Percentiles rank a stretch among this genome's conserved stretches.
Evolutionary conservation across 2,888 invertebrate species (phyloP).

Genomic region (Andrena praecox): DNA sequence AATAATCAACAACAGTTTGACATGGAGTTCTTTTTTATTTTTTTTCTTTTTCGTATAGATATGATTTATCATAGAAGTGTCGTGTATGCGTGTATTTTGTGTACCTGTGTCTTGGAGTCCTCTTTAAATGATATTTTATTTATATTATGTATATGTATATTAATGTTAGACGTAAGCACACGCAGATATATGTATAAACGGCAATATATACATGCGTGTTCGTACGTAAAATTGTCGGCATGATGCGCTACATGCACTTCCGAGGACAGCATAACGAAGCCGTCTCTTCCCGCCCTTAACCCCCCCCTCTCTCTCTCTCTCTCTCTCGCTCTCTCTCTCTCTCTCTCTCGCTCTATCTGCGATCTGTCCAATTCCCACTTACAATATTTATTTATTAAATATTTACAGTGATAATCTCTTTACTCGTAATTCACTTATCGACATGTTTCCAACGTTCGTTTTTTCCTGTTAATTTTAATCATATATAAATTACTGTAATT

Average conservation of each 20-base stretch:
- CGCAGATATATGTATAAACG: slow-evolving; percentile 74
- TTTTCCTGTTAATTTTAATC: slow-evolving; percentile 56
- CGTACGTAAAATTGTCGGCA: slow-evolving; percentile 50
- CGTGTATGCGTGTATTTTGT: slow-evolving; percentile 76
- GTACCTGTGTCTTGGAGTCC: slow-evolving; percentile 73
- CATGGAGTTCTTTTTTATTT: slow-evolving; percentile 78
- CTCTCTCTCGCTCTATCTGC: slow-evolving; percentile 1
- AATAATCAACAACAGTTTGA: slow-evolving; percentile 69
- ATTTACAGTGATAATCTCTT: slow-evolving; percentile 73
- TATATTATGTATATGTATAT: slow-evolving; percentile 78
- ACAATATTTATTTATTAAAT: slow-evolving; percentile 65
- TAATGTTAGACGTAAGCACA: slow-evolving; percentile 65
- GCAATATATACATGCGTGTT: slow-evolving; percentile 73
- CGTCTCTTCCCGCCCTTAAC: slow-evolving; percentile 6
- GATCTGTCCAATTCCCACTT: slow-evolving; percentile 53
- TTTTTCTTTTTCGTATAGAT: slow-evolving; percentile 74
- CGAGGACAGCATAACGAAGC: slow-evolving; percentile 32
- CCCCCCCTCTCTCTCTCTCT: too few species aligned
- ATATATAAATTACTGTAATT: slow-evolving; percentile 73
- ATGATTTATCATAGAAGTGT: slow-evolving; percentile 80
- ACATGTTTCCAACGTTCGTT: slow-evolving; percentile 73
- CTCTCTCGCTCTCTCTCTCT: too few species aligned
- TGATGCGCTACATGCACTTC: slow-evolving; percentile 45
- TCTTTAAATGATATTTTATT: slow-evolving; percentile 70
- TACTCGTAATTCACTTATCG: slow-evolving; percentile 73